Conservation (phyloP, 2,888 invertebrate species). For the Sminthurinus aureus region DNA sequence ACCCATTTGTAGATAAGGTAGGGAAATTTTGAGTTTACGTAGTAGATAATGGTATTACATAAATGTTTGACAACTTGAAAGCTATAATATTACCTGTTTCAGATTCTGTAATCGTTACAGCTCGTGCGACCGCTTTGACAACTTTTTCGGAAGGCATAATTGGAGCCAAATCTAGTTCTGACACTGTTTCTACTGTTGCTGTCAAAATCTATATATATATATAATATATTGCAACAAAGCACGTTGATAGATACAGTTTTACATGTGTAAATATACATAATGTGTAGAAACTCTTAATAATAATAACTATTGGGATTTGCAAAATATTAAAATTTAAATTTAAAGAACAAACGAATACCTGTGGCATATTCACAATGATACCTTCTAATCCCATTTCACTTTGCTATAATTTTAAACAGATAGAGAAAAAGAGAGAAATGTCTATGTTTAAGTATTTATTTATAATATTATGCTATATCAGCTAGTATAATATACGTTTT, state of each 20-base stretch:
- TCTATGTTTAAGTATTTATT: no score
- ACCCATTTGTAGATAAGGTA: not conserved
- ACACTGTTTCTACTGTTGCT: slow-evolving; percentile 93
- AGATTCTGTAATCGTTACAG: slow-evolving; percentile 86
- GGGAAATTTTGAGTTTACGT: not conserved
- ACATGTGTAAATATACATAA: no score
- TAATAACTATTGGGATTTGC: no score
- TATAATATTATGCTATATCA: no score
- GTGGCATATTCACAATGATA: slow-evolving; percentile 90
- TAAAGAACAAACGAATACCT: slow-evolving; percentile 72
- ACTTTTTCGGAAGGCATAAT: slow-evolving; percentile 78
- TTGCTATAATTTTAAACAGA: no score
- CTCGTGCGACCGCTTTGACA: slow-evolving; percentile 79
- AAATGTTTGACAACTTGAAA: no score
- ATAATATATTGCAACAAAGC: no score
- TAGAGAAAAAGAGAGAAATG: no score
- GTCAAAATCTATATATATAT: slow-evolving; percentile 79
- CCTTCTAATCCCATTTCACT: slow-evolving; percentile 85
- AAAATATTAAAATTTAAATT: slow-evolving; percentile 2
- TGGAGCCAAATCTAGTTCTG: slow-evolving; percentile 87
- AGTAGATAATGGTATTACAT: not conserved
- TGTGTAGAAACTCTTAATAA: no score
- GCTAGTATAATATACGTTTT: no score
- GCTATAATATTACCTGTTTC: slow-evolving; percentile 75
- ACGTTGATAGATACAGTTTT: no score